Evolutionary conservation across 2,113 vertebrate genomes (phyloP).

Genomic region (Rhombomys opimus): DNA sequence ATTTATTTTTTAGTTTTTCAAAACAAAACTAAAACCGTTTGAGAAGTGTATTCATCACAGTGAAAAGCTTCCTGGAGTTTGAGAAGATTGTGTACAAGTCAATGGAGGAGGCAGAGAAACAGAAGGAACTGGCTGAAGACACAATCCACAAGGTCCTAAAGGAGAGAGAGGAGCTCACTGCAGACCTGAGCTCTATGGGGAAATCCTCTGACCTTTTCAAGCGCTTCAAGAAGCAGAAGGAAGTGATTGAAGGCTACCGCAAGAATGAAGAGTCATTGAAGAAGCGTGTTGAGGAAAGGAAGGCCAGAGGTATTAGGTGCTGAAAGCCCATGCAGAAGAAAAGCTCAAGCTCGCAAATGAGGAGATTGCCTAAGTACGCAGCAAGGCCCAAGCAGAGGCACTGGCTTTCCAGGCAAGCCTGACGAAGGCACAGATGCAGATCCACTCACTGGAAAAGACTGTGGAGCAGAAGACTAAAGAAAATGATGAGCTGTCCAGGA

Average conservation of each 20-base stretch:
- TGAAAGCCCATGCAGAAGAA: conserved; percentile 95
- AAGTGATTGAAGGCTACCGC: conserved; percentile 91
- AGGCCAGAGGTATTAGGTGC: conserved; percentile 92
- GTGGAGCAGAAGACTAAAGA: conserved; percentile 91
- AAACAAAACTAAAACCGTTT: conserved; percentile 52
- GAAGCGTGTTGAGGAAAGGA: conserved; percentile 92
- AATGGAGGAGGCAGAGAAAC: conserved; percentile 86
- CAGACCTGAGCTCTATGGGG: conserved; percentile 91
- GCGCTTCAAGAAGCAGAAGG: conserved; percentile 95
- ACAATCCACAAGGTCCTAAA: conserved; percentile 86
- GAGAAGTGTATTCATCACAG: conserved; percentile 48
- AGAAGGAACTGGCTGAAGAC: conserved; percentile 85
- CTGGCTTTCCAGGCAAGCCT: conserved; percentile 90
- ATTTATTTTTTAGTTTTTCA: conserved; percentile 65
- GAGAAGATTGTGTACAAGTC: too few relatives aligned
- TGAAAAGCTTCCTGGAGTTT: conserved; percentile 38
- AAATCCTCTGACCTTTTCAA: conserved; percentile 94
- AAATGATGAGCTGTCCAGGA: conserved; percentile 65
- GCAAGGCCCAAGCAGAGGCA: conserved; percentile 88
- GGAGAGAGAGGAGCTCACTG: conserved; percentile 91
- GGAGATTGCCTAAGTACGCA: conserved; percentile 92
- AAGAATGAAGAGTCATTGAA: conserved; percentile 96
- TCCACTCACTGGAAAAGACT: conserved; percentile 92
- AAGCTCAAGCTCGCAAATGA: conserved; percentile 92
- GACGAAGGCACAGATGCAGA: conserved; percentile 93